Conservation (phyloP, 2,797 vertebrate species). For the Sebastes iracundus region DNA sequence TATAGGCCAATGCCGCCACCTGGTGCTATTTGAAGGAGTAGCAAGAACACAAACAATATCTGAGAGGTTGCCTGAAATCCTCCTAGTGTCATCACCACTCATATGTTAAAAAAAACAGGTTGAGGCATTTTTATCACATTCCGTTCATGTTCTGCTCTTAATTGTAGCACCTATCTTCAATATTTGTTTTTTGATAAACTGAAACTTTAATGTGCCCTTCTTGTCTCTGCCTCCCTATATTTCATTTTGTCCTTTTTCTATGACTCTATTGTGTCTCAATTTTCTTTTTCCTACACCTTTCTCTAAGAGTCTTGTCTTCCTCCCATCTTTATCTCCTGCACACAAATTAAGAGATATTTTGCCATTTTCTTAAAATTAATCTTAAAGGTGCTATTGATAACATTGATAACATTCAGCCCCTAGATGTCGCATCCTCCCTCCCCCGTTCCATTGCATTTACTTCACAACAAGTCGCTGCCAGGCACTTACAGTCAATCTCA, state of each 20-base stretch:
- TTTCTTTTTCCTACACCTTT: neutral
- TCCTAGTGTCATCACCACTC: neutral
- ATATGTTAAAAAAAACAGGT: neutral
- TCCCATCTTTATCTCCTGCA: neutral
- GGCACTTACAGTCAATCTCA: no score
- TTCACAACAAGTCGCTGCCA: no score
- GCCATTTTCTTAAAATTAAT: neutral
- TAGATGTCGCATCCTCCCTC: no score
- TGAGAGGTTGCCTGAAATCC: neutral
- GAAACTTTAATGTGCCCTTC: neutral
- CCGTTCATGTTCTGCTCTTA: no score
- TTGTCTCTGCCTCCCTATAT: neutral
- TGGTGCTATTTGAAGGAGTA: conserved; percentile 6
- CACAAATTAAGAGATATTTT: neutral
- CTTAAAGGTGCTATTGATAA: no score
- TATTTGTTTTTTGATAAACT: neutral
- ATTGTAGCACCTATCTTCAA: no score
- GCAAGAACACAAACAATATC: neutral
- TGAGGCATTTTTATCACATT: no score
- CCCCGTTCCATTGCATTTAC: no score
- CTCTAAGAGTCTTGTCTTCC: neutral
- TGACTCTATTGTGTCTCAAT: neutral
- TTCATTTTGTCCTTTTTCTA: no score
- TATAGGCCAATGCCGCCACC: conserved; percentile 41
- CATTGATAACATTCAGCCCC: no score